phyloP scores from a whole-genome alignment of 2,797 vertebrate species.

The Sebastes trivittatus region DNA sequence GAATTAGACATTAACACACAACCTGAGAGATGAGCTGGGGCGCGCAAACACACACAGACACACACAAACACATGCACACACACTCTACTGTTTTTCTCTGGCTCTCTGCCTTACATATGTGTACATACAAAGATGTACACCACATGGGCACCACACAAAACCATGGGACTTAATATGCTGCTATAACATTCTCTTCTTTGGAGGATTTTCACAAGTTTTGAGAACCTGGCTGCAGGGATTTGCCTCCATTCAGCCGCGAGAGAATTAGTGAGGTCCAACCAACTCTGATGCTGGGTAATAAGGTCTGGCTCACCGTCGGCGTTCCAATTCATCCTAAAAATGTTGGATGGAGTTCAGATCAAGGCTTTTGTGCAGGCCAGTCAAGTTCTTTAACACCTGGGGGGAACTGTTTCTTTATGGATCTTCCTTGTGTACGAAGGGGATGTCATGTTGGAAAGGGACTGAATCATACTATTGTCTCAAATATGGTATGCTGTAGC shows the following conservation, averaged over 20 bases:
- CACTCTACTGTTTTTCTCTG: background rate
- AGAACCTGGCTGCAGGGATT: background rate
- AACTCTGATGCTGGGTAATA: background rate
- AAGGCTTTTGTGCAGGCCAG: background rate
- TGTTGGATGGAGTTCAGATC: background rate
- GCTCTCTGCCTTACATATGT: background rate
- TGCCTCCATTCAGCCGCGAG: no score
- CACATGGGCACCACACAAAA: background rate
- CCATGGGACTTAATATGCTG: background rate
- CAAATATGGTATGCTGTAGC: background rate
- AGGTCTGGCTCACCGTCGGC: background rate
- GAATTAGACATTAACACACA: conserved; percentile 73
- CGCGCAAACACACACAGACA: background rate
- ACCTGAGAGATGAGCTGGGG: conserved; percentile 53
- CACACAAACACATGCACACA: background rate
- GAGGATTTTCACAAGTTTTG: background rate
- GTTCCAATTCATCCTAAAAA: background rate
- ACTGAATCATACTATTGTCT: background rate
- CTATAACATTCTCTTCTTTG: background rate
- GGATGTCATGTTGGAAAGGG: background rate
- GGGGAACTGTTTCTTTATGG: background rate
- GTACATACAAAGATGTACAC: background rate
- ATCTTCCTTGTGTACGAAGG: background rate
- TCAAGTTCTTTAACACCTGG: background rate
- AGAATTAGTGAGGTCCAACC: background rate